Conservation (phyloP, 2,113 vertebrate genomes). For the Forbesichthys papilliferus region DNA sequence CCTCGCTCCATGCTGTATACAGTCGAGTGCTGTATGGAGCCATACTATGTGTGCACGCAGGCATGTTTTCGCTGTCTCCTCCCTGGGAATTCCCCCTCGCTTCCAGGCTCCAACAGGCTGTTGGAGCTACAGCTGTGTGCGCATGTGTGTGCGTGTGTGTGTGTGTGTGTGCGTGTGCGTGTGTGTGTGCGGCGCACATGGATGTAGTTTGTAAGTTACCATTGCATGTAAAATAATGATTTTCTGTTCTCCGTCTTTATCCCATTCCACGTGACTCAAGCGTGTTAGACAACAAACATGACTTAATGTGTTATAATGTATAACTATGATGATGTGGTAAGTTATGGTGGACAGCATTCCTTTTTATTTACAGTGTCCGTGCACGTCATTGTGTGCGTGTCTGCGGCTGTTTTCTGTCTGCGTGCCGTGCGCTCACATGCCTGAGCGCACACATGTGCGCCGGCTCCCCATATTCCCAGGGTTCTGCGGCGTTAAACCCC, state of each 20-base stretch:
- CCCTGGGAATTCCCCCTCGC: conserved; percentile 73
- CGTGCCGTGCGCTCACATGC: conserved; percentile 14
- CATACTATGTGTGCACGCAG: conserved; percentile 43
- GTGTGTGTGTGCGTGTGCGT: conserved; percentile 27
- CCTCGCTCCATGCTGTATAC: not conserved
- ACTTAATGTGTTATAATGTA: too few relatives aligned
- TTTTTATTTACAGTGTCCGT: too few relatives aligned
- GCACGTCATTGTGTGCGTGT: not conserved
- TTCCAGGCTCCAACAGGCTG: conserved; percentile 58
- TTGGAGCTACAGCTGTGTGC: conserved; percentile 61
- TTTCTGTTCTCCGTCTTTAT: not conserved
- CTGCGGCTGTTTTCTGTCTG: conserved; percentile 14
- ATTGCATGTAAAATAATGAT: not conserved
- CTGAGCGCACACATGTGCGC: conserved; percentile 30
- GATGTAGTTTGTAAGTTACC: not conserved
- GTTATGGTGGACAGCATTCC: too few relatives aligned
- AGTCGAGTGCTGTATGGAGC: conserved; percentile 18
- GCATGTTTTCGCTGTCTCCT: conserved; percentile 66
- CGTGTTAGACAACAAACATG: too few relatives aligned
- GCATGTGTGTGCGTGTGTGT: conserved; percentile 17
- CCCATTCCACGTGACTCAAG: too few relatives aligned
- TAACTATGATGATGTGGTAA: too few relatives aligned
- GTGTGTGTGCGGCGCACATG: conserved; percentile 43
- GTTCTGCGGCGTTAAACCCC: conserved; percentile 73
- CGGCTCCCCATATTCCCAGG: conserved; percentile 71